phyloP scores from a whole-genome alignment of 2,888 invertebrate genomes.

The Ichneumoninae sp. region DNA sequence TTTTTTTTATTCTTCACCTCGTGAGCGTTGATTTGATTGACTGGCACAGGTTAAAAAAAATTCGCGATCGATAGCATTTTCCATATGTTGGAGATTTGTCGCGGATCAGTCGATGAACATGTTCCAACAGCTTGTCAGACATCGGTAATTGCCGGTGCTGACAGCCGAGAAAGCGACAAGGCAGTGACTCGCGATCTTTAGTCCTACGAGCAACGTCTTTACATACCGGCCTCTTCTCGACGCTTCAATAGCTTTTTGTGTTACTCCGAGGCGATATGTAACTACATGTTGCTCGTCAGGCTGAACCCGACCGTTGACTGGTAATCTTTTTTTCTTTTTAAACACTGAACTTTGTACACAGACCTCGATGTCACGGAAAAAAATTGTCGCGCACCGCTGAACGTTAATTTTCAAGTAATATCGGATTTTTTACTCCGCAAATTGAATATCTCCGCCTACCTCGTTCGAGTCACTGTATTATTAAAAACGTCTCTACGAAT shows the following conservation, averaged over 20 bases:
- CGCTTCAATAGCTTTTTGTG: constrained; percentile 30
- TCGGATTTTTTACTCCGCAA: neutral
- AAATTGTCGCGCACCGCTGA: neutral
- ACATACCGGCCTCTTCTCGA: constrained; percentile 2
- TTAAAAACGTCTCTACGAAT: neutral
- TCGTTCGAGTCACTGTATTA: neutral
- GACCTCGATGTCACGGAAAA: neutral
- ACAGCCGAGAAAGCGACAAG: constrained; percentile 12
- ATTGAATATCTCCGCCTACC: neutral
- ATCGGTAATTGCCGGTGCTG: constrained; percentile 16
- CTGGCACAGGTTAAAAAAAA: neutral
- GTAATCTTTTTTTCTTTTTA: constrained; percentile 18
- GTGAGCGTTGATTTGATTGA: neutral
- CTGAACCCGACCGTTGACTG: constrained; percentile 27
- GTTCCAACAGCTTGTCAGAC: constrained; percentile 2
- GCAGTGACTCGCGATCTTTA: constrained; percentile 16
- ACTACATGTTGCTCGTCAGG: constrained; percentile 22
- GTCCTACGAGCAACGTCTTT: constrained; percentile 8
- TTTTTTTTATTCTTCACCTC: neutral
- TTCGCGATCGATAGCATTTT: neutral
- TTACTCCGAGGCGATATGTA: constrained; percentile 13
- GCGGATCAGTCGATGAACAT: constrained; percentile 4
- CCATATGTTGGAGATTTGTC: neutral
- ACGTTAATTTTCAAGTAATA: neutral
- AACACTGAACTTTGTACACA: neutral